Conservation (phyloP, 2,113 vertebrate species). For the Oreocharis arfaki region DNA sequence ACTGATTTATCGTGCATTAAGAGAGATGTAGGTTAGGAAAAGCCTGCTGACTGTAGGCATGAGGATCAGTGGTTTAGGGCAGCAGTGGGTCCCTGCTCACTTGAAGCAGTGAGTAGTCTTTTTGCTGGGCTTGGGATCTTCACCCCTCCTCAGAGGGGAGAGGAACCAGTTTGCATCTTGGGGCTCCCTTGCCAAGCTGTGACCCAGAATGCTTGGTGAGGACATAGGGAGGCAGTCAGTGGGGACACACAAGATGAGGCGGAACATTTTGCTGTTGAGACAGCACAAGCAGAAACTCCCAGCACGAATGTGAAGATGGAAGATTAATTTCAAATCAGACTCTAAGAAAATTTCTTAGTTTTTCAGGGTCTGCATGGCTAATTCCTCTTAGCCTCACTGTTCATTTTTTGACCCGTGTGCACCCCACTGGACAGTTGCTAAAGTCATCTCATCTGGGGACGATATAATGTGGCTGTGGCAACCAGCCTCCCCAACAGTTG, state of each 20-base stretch:
- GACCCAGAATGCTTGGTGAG: background rate
- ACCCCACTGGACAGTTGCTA: background rate
- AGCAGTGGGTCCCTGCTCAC: background rate
- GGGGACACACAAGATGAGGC: background rate
- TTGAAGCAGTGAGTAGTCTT: background rate
- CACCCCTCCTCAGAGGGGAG: rapidly evolving
- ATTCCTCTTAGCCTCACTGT: background rate
- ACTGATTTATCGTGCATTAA: background rate
- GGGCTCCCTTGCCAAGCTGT: background rate
- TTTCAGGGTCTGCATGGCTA: background rate
- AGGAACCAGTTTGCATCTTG: background rate
- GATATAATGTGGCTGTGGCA: background rate
- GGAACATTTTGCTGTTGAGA: background rate
- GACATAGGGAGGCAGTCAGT: rapidly evolving
- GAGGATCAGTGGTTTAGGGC: background rate
- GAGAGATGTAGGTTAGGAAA: background rate
- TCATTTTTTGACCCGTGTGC: background rate
- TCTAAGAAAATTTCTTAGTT: background rate
- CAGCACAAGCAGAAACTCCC: background rate
- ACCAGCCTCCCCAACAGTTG: background rate
- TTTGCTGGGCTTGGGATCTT: background rate
- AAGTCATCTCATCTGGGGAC: background rate
- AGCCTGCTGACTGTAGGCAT: background rate
- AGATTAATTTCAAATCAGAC: background rate
- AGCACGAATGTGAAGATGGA: rapidly evolving